Evolutionary conservation across 2,113 vertebrate genomes (phyloP).

Genomic region (Hepsetus odoe): DNA sequence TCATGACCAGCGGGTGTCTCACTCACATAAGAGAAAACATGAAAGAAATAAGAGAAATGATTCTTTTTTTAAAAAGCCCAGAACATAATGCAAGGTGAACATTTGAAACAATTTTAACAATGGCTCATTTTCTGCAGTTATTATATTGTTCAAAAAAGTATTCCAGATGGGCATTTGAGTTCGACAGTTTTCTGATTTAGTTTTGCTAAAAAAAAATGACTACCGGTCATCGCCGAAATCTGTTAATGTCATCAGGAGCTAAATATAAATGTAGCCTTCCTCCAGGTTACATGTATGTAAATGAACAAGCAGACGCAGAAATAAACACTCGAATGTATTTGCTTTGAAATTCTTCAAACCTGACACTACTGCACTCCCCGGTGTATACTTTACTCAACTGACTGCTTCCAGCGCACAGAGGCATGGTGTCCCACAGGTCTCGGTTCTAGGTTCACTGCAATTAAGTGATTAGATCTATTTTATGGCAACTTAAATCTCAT

Average conservation of each 20-base stretch:
- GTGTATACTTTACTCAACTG: no score
- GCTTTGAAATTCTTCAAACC: no score
- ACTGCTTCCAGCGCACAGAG: no score
- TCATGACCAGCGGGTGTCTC: slow-evolving; percentile 55
- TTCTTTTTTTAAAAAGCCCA: slow-evolving; percentile 55
- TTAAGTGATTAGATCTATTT: no score
- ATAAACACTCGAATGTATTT: no score
- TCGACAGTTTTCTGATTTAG: no score
- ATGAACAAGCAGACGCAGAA: no score
- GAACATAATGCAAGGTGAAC: slow-evolving; percentile 57
- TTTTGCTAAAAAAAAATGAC: no score
- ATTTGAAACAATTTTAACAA: slow-evolving; percentile 60
- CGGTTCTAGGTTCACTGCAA: not conserved
- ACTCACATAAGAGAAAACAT: slow-evolving; percentile 67
- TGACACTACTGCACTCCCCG: no score
- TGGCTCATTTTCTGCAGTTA: slow-evolving; percentile 41
- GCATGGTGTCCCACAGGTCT: not conserved
- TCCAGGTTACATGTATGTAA: not conserved
- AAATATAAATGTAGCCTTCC: not conserved
- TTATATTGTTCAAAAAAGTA: slow-evolving; percentile 51
- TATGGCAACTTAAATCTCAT: no score
- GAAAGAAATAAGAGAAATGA: slow-evolving; percentile 60
- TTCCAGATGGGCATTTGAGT: no score
- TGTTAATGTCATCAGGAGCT: not conserved
- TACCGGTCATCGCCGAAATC: not conserved